phyloP scores from a whole-genome alignment of 2,113 vertebrate species.

The Axis porcinus region DNA sequence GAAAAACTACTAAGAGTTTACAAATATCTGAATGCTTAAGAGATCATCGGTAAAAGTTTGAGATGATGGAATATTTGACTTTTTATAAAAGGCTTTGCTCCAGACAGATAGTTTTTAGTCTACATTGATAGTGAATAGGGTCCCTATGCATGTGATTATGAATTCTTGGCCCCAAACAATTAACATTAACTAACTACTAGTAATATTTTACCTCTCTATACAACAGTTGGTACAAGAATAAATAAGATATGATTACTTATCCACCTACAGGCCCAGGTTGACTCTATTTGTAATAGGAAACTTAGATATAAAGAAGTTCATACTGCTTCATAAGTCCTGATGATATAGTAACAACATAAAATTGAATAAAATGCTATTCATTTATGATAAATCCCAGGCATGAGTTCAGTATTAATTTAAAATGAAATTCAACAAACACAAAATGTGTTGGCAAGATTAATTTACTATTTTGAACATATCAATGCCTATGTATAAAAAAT shows the following conservation, averaged over 20 bases:
- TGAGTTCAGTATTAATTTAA: neutral
- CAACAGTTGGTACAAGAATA: neutral
- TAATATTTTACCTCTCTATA: neutral
- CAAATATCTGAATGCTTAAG: neutral
- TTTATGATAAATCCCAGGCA: neutral
- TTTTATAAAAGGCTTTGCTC: neutral
- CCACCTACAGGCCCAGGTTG: neutral
- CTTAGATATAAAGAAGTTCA: neutral
- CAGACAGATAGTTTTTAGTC: neutral
- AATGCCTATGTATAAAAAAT: neutral
- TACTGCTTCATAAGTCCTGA: neutral
- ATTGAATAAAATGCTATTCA: neutral
- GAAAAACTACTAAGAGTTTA: neutral
- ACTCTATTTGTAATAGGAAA: neutral
- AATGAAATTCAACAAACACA: neutral
- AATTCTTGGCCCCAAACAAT: neutral
- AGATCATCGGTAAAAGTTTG: neutral
- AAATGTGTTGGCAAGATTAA: neutral
- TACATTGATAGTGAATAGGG: neutral
- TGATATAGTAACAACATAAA: neutral
- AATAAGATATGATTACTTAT: neutral
- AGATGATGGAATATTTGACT: neutral
- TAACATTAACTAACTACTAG: neutral
- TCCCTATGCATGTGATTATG: neutral
- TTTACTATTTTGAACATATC: neutral